Base-by-base conservation (phyloP, 2,888 invertebrate species). In the Drosophila bunnanda region DNA sequence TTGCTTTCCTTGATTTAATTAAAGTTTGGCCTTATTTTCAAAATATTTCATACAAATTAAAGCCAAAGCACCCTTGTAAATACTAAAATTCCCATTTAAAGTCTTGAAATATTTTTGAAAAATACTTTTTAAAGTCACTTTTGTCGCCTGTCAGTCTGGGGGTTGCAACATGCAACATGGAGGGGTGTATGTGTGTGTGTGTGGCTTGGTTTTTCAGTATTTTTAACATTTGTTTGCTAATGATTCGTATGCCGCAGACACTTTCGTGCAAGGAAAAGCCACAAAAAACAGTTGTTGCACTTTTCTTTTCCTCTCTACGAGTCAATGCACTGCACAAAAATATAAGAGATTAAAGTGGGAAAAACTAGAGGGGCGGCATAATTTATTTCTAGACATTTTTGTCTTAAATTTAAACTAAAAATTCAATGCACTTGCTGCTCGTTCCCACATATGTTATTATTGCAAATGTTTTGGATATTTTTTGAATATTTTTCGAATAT, bases 381-480 rank as follows among this genome's bases (percentile, higher is more conserved):
- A 68, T 79, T 70, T 81, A 73, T 87, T 87, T 87, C 77, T 84
- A 87, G 81, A 74, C 74, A 81, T 84, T 84, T 76, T 75, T 58
- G 79, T 70, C 79, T 88, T 76, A 70, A 71, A 88, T 82, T 61
- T 57, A 81, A 81, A 38, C 8, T n/a, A 78, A 77, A 67, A 86
- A 83, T n/a, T n/a, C n/a, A n/a, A 71, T 84, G 76, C 82, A 81
- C 61, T 82, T 66, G 66, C 7, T 15, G 52, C 56, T 44, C 77
- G 70, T 62, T 50, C 38, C 53, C 28, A 28, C n/a, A 28, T 6
- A 28, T 46, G 46, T 12, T 34, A 25, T 36, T 46, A 20, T 65
- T 13, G 66, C 39, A 52, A 22, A 38, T 38, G 22, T 22, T 34
- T 52, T 9, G 36, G 12, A 25, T 25, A n/a, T 43, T 54, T 30